These are phyloP conservation scores for Canis aureus DNA, from an alignment of 2,113 vertebrate genomes.

Conservation along the genomic window DNA sequence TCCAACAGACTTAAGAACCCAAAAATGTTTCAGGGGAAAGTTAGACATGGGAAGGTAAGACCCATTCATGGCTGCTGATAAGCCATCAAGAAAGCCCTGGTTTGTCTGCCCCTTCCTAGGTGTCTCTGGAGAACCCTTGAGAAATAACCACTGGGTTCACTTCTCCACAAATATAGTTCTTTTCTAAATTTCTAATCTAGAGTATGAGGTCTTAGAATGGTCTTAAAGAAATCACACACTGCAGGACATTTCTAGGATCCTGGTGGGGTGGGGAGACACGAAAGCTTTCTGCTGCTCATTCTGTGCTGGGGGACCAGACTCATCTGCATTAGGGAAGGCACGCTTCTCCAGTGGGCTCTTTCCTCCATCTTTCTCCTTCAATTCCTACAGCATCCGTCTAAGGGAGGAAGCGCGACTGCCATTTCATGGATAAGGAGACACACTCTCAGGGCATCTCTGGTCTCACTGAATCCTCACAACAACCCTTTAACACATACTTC, in stretches of 20 bases:
- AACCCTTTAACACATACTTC: neutral
- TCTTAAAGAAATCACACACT: neutral
- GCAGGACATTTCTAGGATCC: neutral
- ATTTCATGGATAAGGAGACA: neutral
- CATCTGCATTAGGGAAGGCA: fast-evolving
- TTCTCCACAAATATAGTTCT: neutral
- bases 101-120: neutral
- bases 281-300: fast-evolving
- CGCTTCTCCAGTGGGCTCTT: neutral
- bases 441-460: neutral
- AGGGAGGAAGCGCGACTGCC: neutral
- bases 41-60: neutral
- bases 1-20: neutral
- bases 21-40: constrained; percentile 44
- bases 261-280: neutral
- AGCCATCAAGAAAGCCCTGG: neutral
- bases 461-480: neutral
- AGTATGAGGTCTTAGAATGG: neutral
- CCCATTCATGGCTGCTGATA: neutral
- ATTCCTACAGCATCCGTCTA: neutral
- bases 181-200: neutral
- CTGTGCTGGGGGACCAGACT: neutral
- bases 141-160: neutral
- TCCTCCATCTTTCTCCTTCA: neutral
- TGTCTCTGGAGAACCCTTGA: neutral